Evolutionary conservation across 2,113 vertebrate genomes (phyloP).

Genomic region (Epinephelus fuscoguttatus): DNA sequence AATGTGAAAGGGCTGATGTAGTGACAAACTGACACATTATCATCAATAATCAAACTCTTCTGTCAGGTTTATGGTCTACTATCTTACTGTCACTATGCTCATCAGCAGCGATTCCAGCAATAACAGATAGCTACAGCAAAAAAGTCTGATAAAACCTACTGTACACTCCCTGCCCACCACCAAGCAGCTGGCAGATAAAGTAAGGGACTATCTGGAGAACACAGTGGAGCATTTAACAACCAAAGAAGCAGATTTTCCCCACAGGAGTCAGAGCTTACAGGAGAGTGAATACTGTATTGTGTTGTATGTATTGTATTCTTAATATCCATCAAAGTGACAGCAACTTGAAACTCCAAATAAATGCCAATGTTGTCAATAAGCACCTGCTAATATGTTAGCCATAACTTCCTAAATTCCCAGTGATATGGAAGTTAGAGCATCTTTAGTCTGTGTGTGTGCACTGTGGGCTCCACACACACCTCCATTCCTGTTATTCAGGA

Average conservation of each 20-base stretch:
- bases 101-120: not conserved
- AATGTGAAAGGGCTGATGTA: not conserved
- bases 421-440: too few relatives aligned
- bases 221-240: not conserved
- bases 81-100: not conserved
- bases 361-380: not conserved
- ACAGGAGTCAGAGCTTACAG: not conserved
- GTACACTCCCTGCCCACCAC: not conserved
- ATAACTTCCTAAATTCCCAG: too few relatives aligned
- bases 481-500: too few relatives aligned
- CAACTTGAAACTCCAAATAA: not conserved
- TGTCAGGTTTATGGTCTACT: not conserved
- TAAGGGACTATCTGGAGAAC: not conserved
- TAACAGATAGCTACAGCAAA: not conserved
- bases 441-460: too few relatives aligned
- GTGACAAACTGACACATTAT: not conserved
- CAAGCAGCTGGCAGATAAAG: not conserved
- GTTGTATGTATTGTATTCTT: too few relatives aligned
- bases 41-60: not conserved
- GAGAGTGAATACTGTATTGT: not conserved
- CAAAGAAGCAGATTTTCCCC: not conserved
- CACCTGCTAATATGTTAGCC: not conserved
- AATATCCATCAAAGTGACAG: not conserved
- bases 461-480: too few relatives aligned
- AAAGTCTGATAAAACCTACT: not conserved